Percentiles rank a stretch among this genome's conserved stretches.
Conservation (phyloP, 2,113 vertebrate species). For the Geococcyx californianus region DNA sequence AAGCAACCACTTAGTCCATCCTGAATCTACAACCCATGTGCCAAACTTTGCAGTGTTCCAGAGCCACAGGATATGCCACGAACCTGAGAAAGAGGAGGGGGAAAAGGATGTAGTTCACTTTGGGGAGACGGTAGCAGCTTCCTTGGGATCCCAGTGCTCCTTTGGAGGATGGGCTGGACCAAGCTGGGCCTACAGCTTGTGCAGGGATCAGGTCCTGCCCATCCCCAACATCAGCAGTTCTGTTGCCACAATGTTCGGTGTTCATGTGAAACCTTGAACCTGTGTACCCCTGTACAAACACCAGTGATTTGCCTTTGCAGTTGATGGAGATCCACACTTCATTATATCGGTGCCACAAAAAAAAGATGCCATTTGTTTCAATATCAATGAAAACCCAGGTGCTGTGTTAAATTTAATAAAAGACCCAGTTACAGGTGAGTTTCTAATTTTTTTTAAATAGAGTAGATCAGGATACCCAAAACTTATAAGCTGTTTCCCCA, state of each 20-base stretch:
- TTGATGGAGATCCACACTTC: slow-evolving; percentile 97
- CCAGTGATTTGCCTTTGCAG: slow-evolving; percentile 70
- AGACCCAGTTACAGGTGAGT: slow-evolving; percentile 85
- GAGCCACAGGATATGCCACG: neutral
- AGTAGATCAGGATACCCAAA: neutral
- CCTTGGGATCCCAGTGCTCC: neutral
- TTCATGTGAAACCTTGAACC: neutral
- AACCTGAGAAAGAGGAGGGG: neutral
- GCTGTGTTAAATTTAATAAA: slow-evolving; percentile 86
- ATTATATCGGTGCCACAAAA: slow-evolving; percentile 85
- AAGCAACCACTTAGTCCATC: neutral
- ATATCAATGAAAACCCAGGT: slow-evolving; percentile 87
- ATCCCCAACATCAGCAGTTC: neutral
- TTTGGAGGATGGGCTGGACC: neutral
- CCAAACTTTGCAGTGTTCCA: neutral
- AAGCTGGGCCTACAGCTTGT: neutral
- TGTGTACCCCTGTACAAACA: neutral
- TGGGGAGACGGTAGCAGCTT: neutral
- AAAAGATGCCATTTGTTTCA: slow-evolving; percentile 90
- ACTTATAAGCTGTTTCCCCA: neutral
- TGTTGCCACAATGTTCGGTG: neutral
- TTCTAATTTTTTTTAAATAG: neutral
- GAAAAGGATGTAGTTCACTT: neutral
- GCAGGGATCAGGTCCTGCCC: neutral
- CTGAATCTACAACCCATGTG: neutral